Base-by-base conservation (phyloP, 1,140 invertebrate genomes). In the Drosophila ficusphila region DNA sequence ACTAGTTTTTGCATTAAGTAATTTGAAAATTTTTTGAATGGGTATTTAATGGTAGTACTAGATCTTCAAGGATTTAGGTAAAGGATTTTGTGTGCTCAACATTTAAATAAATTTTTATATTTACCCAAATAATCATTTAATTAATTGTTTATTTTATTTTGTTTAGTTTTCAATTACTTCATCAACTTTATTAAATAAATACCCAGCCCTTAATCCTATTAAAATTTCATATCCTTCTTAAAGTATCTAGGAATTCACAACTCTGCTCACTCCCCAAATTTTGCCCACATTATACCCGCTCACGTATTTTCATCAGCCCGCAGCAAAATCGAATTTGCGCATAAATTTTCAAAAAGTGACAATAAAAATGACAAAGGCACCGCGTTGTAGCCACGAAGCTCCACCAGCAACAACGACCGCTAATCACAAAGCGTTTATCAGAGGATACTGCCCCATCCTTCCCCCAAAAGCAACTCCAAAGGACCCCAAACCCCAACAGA, bases 341-440 rank as follows among this genome's bases (percentile, higher is more conserved):
- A 79, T 79, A 79, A 79, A 79, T 79, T 79, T 79, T 48, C 70
- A 19, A 39, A 58, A 79, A 79, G 75, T 79, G 52, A 79, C 75
- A 78, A 78, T 67, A 78, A 78, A 73, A 78, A 73, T 78, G 69
- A 69, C 73, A 76, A 76, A 53, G 49, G 48, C 61, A 19, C 46
- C n/a, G 8, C 47, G 48, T 54, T 29, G 14, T 57, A 34, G 52
- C 68, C 62, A 67, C 27, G 46, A 44, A 70, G 65, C 39, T 31
- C 34, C 38, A 54, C 27, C 47, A 57, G 27, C 56, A 64, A 42
- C 70, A 69, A 70, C 46, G 44, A 76, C 56, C 76, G 76, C 77
- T 79, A 79, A 79, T 79, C 77, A 79, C 77, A 71, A 79, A 79
- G 38, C 77, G 77, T 79, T 79, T 79, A 79, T 79, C 77, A 70